phyloP scores from a whole-genome alignment of 2,113 vertebrate species.

The Natator depressus region DNA sequence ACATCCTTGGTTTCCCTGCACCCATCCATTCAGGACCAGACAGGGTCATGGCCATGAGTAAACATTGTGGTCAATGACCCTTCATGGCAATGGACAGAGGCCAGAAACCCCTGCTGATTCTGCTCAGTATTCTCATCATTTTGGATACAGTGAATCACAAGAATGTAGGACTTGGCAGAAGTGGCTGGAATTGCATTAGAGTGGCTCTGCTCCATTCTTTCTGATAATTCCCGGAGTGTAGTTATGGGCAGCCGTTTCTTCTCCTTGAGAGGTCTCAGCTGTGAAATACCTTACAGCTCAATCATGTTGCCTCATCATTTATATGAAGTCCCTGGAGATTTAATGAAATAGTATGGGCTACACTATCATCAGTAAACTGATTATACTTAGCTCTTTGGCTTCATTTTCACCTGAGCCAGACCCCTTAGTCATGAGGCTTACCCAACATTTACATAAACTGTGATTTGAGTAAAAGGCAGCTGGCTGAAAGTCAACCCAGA shows the following conservation, averaged over 20 bases:
- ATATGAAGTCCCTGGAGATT: constrained; percentile 47
- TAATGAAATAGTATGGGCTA: constrained; percentile 45
- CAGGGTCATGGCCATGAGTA: constrained; percentile 51
- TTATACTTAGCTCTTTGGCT: constrained; percentile 26
- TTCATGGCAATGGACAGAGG: background rate
- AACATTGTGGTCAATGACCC: background rate
- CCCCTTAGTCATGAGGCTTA: constrained; percentile 14
- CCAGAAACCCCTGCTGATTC: constrained; percentile 52
- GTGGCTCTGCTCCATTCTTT: constrained; percentile 14
- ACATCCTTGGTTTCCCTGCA: background rate
- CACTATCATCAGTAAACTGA: background rate
- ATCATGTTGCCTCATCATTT: constrained; percentile 63
- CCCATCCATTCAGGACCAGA: constrained; percentile 34
- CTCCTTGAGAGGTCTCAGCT: constrained; percentile 43
- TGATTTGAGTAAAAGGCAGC: constrained; percentile 9
- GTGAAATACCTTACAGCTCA: constrained; percentile 39
- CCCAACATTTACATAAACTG: constrained; percentile 16
- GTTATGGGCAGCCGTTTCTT: constrained; percentile 35
- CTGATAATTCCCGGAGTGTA: constrained; percentile 12
- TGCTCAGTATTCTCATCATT: constrained; percentile 44
- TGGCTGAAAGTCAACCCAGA: background rate
- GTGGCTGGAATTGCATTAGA: constrained; percentile 25
- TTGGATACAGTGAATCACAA: constrained; percentile 35
- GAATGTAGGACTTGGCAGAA: constrained; percentile 17
- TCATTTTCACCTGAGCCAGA: constrained; percentile 51